Evolutionary conservation across 2,113 vertebrate species (phyloP).

Genomic region (Siniperca knerii): DNA sequence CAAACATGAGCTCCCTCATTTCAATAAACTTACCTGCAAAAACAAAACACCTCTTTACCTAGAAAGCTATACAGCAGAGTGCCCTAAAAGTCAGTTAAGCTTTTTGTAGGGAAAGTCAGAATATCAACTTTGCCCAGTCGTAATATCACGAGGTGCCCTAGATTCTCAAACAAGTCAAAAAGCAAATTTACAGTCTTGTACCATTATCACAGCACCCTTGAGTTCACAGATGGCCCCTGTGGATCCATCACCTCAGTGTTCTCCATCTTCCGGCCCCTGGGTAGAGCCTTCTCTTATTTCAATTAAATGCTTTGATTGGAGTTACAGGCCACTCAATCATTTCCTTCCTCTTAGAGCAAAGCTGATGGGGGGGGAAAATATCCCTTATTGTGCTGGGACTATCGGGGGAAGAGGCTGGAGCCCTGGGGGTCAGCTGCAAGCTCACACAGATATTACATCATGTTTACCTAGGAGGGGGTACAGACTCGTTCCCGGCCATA

Average conservation of each 20-base stretch:
- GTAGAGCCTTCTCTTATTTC: constrained; percentile 36
- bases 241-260: constrained; percentile 28
- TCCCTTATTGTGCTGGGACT: constrained; percentile 34
- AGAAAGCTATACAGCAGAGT: too few species aligned
- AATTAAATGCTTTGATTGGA: constrained; percentile 64
- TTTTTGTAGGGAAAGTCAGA: too few species aligned
- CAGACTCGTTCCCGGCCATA: constrained; percentile 25
- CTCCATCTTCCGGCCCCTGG: constrained; percentile 14
- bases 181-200: not conserved
- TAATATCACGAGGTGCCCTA: too few species aligned
- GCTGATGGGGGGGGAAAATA: constrained; percentile 4
- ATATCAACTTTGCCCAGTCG: too few species aligned
- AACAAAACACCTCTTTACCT: too few species aligned
- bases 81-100: too few species aligned
- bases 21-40: too few species aligned
- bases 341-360: constrained; percentile 58
- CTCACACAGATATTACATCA: constrained; percentile 67
- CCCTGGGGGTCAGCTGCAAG: constrained; percentile 35
- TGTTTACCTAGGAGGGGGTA: constrained; percentile 43
- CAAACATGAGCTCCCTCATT: too few species aligned
- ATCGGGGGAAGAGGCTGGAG: constrained; percentile 40
- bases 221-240: constrained; percentile 1
- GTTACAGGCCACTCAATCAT: constrained; percentile 66
- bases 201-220: not conserved
- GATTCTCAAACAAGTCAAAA: too few species aligned